Percentiles rank a stretch among this genome's conserved stretches.
These are phyloP conservation scores for Cancer borealis DNA, from an alignment of 2,888 invertebrate genomes.

Conservation along the genomic window DNA sequence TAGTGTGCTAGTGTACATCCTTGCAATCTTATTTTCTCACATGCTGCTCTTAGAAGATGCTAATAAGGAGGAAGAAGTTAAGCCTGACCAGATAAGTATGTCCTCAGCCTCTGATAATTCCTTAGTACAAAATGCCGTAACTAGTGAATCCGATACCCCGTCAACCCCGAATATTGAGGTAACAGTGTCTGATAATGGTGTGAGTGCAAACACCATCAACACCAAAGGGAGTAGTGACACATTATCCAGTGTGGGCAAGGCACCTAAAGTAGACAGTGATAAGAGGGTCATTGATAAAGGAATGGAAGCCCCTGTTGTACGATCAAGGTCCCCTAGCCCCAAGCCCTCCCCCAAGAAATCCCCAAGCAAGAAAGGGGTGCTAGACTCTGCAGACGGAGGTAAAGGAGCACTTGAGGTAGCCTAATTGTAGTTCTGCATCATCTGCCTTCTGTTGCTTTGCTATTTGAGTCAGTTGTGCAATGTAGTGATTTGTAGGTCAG, in stretches of 20 bases:
- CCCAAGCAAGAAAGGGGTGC: conserved; percentile 43
- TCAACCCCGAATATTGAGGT: conserved; percentile 49
- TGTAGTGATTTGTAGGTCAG: neutral
- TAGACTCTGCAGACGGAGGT: conserved; percentile 66
- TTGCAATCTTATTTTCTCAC: conserved; percentile 46
- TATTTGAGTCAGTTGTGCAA: neutral
- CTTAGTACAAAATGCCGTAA: neutral
- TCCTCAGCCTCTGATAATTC: conserved; percentile 20
- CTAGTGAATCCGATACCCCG: neutral
- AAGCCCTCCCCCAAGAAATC: conserved; percentile 66
- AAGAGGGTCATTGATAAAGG: neutral
- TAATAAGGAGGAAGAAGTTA: conserved; percentile 64
- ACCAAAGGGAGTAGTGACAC: neutral
- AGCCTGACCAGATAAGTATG: conserved; percentile 54
- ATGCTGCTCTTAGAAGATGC: conserved; percentile 70
- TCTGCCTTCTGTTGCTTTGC: neutral
- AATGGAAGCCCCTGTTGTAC: conserved; percentile 3
- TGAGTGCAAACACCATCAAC: neutral
- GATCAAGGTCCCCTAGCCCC: conserved; percentile 63
- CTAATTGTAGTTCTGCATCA: neutral
- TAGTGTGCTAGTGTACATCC: conserved; percentile 35
- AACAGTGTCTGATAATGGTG: neutral
- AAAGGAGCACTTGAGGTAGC: neutral
- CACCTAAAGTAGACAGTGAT: neutral
- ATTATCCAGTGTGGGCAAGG: neutral